Conservation (phyloP, 2,113 vertebrate genomes). For the Colinus virginianus region DNA sequence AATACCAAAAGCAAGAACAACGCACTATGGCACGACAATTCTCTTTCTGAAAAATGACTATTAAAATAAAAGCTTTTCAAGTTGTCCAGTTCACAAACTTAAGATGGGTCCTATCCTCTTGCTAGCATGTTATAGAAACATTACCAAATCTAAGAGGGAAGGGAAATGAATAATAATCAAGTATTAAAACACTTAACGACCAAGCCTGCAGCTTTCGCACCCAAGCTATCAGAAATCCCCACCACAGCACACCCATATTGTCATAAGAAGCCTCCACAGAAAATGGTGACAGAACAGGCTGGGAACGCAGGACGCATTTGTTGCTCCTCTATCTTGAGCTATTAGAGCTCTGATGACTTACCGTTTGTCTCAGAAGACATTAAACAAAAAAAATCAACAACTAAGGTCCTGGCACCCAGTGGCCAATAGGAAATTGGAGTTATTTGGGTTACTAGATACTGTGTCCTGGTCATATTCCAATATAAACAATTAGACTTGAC, state of each 20-base stretch:
- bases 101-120: neutral
- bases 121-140: neutral
- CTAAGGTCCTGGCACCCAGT: slow-evolving; percentile 34
- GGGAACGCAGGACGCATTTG: slow-evolving; percentile 51
- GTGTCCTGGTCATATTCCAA: neutral
- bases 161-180: neutral
- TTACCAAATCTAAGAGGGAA: neutral
- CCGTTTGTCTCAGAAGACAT: slow-evolving; percentile 24
- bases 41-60: neutral
- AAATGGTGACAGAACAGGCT: neutral
- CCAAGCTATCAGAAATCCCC: neutral
- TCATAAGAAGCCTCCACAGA: slow-evolving; percentile 30
- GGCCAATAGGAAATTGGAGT: slow-evolving; percentile 23
- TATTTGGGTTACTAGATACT: neutral
- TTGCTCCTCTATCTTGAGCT: slow-evolving; percentile 5
- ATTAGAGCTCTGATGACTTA: slow-evolving; percentile 3
- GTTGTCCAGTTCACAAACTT: neutral
- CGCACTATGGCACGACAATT: neutral
- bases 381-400: neutral
- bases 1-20: neutral
- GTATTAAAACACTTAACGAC: neutral
- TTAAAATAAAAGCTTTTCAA: neutral
- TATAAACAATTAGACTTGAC: neutral
- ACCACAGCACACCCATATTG: slow-evolving; percentile 37
- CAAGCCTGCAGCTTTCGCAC: slow-evolving; percentile 17